Percentiles rank a stretch among this genome's conserved stretches.
Evolutionary conservation across 2,888 invertebrate genomes (phyloP).

Genomic region (Campoplex capitator): DNA sequence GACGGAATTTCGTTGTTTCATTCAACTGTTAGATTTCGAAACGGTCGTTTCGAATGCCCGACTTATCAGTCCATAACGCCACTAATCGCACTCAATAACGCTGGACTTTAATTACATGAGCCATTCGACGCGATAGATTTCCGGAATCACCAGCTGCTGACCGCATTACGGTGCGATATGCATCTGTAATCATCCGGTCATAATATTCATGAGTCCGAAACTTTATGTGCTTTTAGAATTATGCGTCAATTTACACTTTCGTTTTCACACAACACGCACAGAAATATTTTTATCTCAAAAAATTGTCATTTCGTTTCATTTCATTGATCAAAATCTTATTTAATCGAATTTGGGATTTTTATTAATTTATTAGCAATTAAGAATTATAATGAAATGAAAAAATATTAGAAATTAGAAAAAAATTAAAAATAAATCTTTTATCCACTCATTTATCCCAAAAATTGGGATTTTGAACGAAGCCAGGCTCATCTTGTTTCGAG

Average conservation of each 20-base stretch:
- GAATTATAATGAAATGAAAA: too few species aligned
- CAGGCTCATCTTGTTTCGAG: conserved; percentile 8
- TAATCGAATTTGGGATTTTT: too few species aligned
- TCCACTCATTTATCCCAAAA: not conserved
- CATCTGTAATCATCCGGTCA: not conserved
- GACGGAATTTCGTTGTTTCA: not conserved
- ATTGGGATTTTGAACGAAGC: not conserved
- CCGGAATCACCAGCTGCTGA: conserved; percentile 44
- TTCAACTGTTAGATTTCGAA: not conserved
- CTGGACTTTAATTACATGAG: conserved; percentile 37
- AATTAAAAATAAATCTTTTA: too few species aligned
- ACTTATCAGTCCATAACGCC: not conserved
- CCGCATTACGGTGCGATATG: conserved; percentile 11
- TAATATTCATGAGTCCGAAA: not conserved
- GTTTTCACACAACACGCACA: not conserved
- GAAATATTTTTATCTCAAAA: too few species aligned
- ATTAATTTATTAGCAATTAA: too few species aligned
- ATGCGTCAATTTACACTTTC: not conserved
- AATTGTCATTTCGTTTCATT: not conserved
- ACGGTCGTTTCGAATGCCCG: conserved; percentile 20
- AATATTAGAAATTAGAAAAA: too few species aligned
- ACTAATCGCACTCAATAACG: conserved; percentile 17
- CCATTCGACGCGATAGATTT: conserved; percentile 46
- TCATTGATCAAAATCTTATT: too few species aligned
- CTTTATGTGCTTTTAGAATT: too few species aligned